These are phyloP conservation scores for Palythoa caribaeorum DNA, from an alignment of 92 coral and sea anemone species.

Conservation along the genomic window DNA sequence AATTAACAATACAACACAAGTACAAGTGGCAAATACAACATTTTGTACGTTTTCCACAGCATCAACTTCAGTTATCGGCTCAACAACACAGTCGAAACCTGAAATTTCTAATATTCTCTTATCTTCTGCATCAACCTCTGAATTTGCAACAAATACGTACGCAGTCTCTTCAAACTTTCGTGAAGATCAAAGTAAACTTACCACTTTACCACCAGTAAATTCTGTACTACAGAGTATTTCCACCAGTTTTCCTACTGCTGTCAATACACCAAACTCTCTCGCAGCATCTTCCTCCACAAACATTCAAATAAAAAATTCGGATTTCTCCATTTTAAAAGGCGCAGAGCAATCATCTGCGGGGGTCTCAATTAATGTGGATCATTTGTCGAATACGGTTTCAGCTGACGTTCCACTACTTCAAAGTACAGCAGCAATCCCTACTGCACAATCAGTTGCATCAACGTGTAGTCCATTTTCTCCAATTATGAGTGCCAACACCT, in stretches of 20 bases:
- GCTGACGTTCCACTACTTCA: background rate
- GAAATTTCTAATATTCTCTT: background rate
- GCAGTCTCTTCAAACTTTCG: background rate
- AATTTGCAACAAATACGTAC: background rate
- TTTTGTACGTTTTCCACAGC: background rate
- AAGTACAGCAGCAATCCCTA: slow-evolving; percentile 17
- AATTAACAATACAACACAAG: background rate
- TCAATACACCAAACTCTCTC: background rate
- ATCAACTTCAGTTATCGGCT: background rate
- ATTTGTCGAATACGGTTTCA: background rate
- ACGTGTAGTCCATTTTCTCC: slow-evolving; percentile 38
- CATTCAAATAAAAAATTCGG: slow-evolving; percentile 19
- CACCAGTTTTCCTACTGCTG: slow-evolving; percentile 1
- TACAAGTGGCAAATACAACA: background rate
- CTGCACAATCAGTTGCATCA: slow-evolving; percentile 10
- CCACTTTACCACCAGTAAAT: background rate
- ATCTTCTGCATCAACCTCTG: background rate
- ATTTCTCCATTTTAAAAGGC: slow-evolving; percentile 23
- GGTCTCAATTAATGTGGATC: slow-evolving; percentile 10
- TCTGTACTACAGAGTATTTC: background rate
- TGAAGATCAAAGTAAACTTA: background rate
- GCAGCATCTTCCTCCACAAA: background rate
- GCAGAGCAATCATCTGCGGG: background rate
- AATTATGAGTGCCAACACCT: slow-evolving; percentile 40
- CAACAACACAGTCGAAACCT: background rate